A percentile compares a stretch with the other conserved stretches of the same genome.
Evolutionary conservation across 2,888 invertebrate genomes (phyloP).

Genomic region (Saturnia japonica): DNA sequence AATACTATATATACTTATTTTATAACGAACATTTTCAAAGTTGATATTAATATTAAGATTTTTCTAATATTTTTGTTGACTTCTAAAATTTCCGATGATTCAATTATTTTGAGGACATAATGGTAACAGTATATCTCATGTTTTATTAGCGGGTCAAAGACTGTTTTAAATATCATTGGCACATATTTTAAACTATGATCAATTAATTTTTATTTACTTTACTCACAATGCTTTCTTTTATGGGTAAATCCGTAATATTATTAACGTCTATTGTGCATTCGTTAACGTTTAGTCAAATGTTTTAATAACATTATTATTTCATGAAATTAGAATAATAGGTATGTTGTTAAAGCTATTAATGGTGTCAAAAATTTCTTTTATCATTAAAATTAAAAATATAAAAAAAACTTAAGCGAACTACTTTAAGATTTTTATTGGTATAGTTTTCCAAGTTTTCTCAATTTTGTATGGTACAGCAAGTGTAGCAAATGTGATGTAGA

Average conservation of each 20-base stretch:
- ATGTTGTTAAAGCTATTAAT: not conserved
- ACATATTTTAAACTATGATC: not conserved
- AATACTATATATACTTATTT: too few species aligned
- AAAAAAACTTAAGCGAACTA: not conserved
- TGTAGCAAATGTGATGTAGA: not conserved
- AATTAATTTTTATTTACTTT: slow-evolving; percentile 6
- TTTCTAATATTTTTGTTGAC: not conserved
- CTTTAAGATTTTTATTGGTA: too few species aligned
- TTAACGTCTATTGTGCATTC: not conserved
- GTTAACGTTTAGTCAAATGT: not conserved
- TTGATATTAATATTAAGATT: too few species aligned
- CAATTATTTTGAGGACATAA: not conserved
- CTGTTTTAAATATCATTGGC: not conserved
- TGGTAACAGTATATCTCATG: not conserved
- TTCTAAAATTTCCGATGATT: not conserved
- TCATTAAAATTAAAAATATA: not conserved
- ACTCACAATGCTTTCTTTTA: not conserved
- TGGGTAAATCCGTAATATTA: not conserved
- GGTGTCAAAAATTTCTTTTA: not conserved
- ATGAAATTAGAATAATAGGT: not conserved
- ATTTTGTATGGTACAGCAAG: not conserved
- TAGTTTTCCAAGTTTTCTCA: too few species aligned
- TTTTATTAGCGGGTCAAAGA: slow-evolving; percentile 2
- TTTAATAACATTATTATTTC: not conserved
- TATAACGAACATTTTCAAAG: too few species aligned